A percentile compares a stretch with the other conserved stretches of the same genome.
Evolutionary conservation across 1,140 invertebrate genomes (phyloP).

Genomic region (Drosophila triauraria): DNA sequence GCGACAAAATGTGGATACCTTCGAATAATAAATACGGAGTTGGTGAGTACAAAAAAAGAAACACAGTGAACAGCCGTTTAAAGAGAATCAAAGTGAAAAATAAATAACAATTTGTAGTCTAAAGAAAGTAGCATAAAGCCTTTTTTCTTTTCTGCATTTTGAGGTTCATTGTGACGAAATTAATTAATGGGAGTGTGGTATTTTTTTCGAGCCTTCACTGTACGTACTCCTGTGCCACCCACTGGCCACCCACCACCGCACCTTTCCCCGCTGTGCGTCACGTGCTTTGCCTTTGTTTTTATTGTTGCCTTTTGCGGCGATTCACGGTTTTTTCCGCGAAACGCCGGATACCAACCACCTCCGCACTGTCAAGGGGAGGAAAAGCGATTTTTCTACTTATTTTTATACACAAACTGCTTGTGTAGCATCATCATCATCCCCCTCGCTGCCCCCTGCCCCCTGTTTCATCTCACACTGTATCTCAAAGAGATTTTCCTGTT

Average conservation of each 20-base stretch:
- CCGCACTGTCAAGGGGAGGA: conserved; percentile 51
- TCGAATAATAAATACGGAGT: conserved; percentile 84
- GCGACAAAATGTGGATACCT: conserved; percentile 80
- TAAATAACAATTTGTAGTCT: not conserved
- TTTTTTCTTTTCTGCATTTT: not conserved
- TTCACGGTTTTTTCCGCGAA: conserved; percentile 81
- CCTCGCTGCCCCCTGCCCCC: conserved; percentile 3
- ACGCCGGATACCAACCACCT: conserved; percentile 53
- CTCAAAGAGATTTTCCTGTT: conserved; percentile 72
- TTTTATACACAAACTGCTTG: conserved; percentile 60
- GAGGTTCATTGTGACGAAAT: not conserved
- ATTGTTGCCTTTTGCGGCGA: conserved; percentile 72
- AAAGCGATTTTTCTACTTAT: conserved; percentile 82
- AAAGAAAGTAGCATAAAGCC: not conserved
- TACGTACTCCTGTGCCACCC: conserved; percentile 18
- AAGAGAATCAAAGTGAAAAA: not conserved
- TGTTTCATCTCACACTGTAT: conserved; percentile 10
- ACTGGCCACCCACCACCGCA: conserved; percentile 11
- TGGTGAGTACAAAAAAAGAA: conserved; percentile 65
- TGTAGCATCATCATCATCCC: conserved; percentile 35
- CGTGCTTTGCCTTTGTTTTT: conserved; percentile 69
- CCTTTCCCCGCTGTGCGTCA: conserved; percentile 56
- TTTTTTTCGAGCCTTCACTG: not conserved
- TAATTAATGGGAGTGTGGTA: not conserved
- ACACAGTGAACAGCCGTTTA: not conserved